Evolutionary conservation across 2,888 invertebrate genomes (phyloP).

Genomic region (Lithosia quadra): DNA sequence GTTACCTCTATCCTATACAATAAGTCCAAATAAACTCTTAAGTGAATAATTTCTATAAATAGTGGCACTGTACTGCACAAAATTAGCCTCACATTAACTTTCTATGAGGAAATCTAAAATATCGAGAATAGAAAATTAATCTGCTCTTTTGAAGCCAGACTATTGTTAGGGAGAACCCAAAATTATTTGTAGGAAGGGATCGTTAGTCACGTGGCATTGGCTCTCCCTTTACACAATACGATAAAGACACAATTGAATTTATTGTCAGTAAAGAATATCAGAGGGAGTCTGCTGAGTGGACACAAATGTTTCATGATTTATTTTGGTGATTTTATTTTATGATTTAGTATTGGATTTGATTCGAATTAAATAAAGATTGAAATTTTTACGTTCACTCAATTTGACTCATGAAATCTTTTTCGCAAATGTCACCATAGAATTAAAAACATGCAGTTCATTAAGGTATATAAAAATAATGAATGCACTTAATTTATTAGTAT

Average conservation of each 20-base stretch:
- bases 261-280: conserved; percentile 51
- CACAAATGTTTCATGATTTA: conserved; percentile 40
- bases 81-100: background rate
- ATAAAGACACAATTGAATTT: conserved; percentile 55
- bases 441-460: too few relatives aligned
- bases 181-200: conserved; percentile 45
- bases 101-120: conserved; percentile 30
- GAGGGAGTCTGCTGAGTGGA: conserved; percentile 41
- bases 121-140: conserved; percentile 41
- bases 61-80: background rate
- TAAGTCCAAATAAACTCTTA: background rate
- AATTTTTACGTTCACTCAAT: too few relatives aligned
- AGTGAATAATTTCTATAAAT: background rate
- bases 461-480: too few relatives aligned
- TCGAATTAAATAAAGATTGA: background rate
- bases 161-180: conserved; percentile 31
- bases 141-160: conserved; percentile 35
- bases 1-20: background rate
- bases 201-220: conserved; percentile 48
- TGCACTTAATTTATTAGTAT: too few relatives aligned
- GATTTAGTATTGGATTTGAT: conserved; percentile 29
- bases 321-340: conserved; percentile 43
- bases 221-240: conserved; percentile 43
- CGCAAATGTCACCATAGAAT: too few relatives aligned
- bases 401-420: too few relatives aligned